A percentile compares a stretch with the other conserved stretches of the same genome.
Evolutionary conservation across 2,888 invertebrate species (phyloP).

Genomic region (Harpagoxenus sublaevis): DNA sequence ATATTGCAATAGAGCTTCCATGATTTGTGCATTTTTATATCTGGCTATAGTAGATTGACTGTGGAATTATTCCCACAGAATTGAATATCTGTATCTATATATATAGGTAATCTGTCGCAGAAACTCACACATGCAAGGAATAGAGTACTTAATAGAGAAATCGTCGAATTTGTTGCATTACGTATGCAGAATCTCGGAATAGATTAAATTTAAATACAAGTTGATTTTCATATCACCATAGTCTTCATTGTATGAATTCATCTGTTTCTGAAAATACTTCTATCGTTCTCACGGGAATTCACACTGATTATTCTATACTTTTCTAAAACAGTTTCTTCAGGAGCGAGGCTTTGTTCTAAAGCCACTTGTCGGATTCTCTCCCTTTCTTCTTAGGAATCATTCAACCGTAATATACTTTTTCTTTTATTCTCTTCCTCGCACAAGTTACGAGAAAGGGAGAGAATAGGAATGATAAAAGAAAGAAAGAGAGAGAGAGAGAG

Average conservation of each 20-base stretch:
- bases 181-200: conserved; percentile 6
- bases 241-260: conserved; percentile 1
- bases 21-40: conserved; percentile 26
- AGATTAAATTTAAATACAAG: conserved; percentile 17
- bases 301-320: conserved; percentile 64
- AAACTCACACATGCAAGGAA: background rate
- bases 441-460: conserved; percentile 33
- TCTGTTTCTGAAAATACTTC: conserved; percentile 42
- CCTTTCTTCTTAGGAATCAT: conserved; percentile 36
- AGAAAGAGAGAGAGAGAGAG: conserved; percentile 28
- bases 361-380: conserved; percentile 73
- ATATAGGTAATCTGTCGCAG: background rate
- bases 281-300: conserved; percentile 37
- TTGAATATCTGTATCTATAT: background rate
- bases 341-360: conserved; percentile 61
- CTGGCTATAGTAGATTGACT: background rate
- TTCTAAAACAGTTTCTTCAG: conserved; percentile 55
- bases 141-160: background rate
- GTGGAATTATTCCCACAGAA: background rate
- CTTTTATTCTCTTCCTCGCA: conserved; percentile 25
- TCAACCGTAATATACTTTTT: conserved; percentile 15
- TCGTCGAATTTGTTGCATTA: conserved; percentile 34
- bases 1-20: background rate
- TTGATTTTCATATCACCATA: background rate
- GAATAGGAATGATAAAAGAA: background rate